phyloP scores from a whole-genome alignment of 1,140 invertebrate genomes.

The Grapholita molesta region DNA sequence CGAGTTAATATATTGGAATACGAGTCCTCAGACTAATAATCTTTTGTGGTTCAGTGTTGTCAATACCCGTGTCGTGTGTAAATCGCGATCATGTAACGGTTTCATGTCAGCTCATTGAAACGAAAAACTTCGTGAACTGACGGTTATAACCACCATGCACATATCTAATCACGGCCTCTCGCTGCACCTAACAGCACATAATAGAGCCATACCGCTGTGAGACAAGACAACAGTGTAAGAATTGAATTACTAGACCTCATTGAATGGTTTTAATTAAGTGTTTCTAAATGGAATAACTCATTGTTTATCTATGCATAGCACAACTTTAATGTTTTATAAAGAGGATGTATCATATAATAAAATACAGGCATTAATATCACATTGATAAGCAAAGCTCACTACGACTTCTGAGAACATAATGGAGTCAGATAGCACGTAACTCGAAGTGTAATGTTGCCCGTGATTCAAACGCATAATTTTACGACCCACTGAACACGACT shows the following conservation, averaged over 20 bases:
- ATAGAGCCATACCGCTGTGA: neutral
- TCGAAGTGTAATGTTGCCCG: slow-evolving; percentile 27
- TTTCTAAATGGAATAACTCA: neutral
- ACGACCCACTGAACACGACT: slow-evolving; percentile 37
- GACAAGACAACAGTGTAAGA: neutral
- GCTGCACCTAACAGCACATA: slow-evolving; percentile 3
- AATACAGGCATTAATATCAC: slow-evolving; percentile 27
- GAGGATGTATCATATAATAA: slow-evolving; percentile 17
- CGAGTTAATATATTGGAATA: neutral
- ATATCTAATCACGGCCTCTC: neutral
- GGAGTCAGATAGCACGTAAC: slow-evolving; percentile 32
- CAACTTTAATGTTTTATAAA: neutral
- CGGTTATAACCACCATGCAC: slow-evolving; percentile 33
- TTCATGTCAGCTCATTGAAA: slow-evolving; percentile 42
- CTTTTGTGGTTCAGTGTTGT: neutral
- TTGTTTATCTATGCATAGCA: neutral
- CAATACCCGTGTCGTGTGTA: slow-evolving; percentile 35
- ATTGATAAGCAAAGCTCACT: slow-evolving; percentile 9
- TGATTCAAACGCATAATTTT: slow-evolving; percentile 42
- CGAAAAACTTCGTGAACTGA: slow-evolving; percentile 39
- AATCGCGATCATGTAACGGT: slow-evolving; percentile 58
- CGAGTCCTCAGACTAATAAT: too few species aligned
- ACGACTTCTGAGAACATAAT: slow-evolving; percentile 31
- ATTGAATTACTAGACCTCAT: neutral
- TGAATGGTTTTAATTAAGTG: neutral